phyloP scores from a whole-genome alignment of 2,113 vertebrate genomes.

The Brachypteracias leptosomus region DNA sequence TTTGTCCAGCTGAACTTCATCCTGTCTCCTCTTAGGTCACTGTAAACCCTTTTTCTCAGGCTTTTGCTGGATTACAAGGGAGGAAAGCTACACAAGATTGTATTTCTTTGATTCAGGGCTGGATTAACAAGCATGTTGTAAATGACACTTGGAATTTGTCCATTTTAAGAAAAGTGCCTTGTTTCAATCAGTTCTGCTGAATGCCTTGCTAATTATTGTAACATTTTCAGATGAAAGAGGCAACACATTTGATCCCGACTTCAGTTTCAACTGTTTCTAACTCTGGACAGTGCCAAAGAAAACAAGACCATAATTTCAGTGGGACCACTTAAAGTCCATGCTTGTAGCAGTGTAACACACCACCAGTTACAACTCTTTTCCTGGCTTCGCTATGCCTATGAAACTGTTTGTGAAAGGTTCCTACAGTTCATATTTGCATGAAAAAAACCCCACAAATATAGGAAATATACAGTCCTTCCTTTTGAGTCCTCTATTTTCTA shows the following conservation, averaged over 20 bases:
- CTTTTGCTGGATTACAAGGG: neutral
- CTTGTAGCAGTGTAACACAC: neutral
- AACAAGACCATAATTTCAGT: neutral
- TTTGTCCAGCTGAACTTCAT: neutral
- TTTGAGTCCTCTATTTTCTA: neutral
- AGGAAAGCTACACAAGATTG: neutral
- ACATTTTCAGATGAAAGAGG: neutral
- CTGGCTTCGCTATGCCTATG: neutral
- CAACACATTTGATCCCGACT: neutral
- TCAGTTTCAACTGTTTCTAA: neutral
- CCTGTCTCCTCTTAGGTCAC: neutral
- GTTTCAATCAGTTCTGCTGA: conserved; percentile 38
- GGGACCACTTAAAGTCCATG: neutral
- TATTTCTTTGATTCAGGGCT: neutral
- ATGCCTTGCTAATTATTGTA: neutral
- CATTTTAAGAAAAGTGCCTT: conserved; percentile 13
- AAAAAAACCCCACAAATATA: neutral
- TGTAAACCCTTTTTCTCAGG: neutral
- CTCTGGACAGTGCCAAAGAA: conserved; percentile 12
- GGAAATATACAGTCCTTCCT: neutral
- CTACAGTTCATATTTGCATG: neutral
- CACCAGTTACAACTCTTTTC: neutral
- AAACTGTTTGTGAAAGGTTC: neutral
- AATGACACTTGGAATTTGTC: neutral
- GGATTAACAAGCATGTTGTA: neutral